These are phyloP conservation scores for Anas georgica DNA, from an alignment of 2,797 vertebrate species.

Conservation along the genomic window DNA sequence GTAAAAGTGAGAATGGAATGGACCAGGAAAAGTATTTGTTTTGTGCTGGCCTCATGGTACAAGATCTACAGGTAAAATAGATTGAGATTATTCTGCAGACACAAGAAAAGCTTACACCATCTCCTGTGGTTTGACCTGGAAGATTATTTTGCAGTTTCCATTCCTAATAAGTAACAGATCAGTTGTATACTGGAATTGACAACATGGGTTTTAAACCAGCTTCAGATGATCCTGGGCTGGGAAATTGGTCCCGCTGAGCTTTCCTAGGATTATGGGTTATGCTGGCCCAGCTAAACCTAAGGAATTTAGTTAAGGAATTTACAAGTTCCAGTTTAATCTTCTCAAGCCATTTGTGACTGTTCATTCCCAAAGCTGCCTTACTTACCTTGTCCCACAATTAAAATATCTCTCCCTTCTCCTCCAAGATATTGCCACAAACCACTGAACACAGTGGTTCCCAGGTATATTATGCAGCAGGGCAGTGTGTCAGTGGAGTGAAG, in stretches of 20 bases:
- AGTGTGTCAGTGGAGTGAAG: not conserved
- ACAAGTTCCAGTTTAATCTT: not conserved
- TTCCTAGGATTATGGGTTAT: not conserved
- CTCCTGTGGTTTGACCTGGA: not conserved
- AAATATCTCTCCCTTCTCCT: not conserved
- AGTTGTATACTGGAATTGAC: not conserved
- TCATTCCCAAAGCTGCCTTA: not conserved
- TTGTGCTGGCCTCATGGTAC: not conserved
- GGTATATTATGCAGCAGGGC: accelerated
- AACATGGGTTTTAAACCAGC: not conserved
- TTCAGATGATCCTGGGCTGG: not conserved
- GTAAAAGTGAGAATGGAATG: not conserved
- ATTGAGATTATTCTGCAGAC: not conserved
- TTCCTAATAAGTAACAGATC: not conserved
- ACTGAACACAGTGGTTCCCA: not conserved
- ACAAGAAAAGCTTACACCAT: not conserved
- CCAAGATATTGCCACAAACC: too few relatives aligned
- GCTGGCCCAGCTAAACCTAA: not conserved
- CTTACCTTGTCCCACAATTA: not conserved
- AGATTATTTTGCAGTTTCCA: not conserved
- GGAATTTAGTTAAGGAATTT: not conserved
- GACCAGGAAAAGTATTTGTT: not conserved
- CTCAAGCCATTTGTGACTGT: not conserved
- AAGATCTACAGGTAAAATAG: not conserved
- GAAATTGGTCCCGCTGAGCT: not conserved